Evolutionary conservation across 2,113 vertebrate species (phyloP), one percentile per base, ranked within the genome.

Genomic region (Tyto alba): DNA sequence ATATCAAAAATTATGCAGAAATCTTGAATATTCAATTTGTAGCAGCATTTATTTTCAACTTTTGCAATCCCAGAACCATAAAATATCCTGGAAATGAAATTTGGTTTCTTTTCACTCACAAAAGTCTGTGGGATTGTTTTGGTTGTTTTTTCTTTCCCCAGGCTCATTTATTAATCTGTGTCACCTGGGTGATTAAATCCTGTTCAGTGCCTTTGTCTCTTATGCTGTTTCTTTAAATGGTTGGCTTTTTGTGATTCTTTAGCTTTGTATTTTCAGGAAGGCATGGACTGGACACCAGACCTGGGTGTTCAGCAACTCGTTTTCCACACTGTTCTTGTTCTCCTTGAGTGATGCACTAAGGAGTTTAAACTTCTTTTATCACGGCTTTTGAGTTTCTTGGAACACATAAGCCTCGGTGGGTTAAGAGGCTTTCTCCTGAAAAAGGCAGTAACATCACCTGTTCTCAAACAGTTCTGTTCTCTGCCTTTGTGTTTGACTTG

Each of bases 181-280:
- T 4, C 34, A 48, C 18, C 8, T 59, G 43, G 13, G 19, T 60
- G 5, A n/a, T 57, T 60, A 32, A 15, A 0, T 59, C 14, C 11
- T 0, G 0, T 34, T 89, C 45, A 21, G 2, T n/a, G n/a, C 11
- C 66, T 64, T 88, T 91, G 14, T 66, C 0, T 0, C 2, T 87
- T 57, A 8, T 25, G 25, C 11, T 30, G 5, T 8, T 60, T 3
- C 18, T 50, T 56, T 6, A 32, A 83, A 10, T 16, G 6, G 2
- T 16, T 22, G 13, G 25, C 43, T 3, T 3, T 60, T 59, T 8
- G 48, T 27, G 16, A 7, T 38, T 79, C 36, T 59, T 22, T 38
- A 30, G 11, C 27, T 57, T 17, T 67, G 12, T 41, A 1, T 29
- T 73, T 86, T 62, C 34, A 25, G 12, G 55, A 48, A 59, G 41